phyloP scores from a whole-genome alignment of 2,113 vertebrate genomes.

The Cyprinodon variegatus region DNA sequence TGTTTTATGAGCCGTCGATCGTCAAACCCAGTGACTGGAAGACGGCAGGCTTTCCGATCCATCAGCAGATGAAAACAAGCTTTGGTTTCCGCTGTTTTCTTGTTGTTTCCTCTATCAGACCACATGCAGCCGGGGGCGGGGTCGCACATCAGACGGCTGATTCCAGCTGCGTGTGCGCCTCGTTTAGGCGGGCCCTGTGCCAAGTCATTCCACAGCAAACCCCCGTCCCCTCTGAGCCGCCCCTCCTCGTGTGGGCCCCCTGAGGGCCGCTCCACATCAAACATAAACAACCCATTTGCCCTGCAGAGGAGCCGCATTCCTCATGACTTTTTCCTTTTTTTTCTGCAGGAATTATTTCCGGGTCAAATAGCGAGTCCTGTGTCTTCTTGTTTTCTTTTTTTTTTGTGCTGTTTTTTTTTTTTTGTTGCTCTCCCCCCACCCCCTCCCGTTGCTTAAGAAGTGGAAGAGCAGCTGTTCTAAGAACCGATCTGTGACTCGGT shows the following conservation, averaged over 20 bases:
- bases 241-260: conserved; percentile 41
- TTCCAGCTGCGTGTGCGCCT: conserved; percentile 49
- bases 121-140: conserved; percentile 29
- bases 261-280: conserved; percentile 64
- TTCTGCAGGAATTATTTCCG: conserved; percentile 78
- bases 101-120: conserved; percentile 11
- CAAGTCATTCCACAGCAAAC: conserved; percentile 62
- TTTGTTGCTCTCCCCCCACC: conserved; percentile 2
- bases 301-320: conserved; percentile 71
- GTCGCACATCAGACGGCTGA: conserved; percentile 45
- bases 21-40: neutral
- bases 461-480: conserved; percentile 66
- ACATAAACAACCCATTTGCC: conserved; percentile 70
- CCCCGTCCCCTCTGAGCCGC: conserved; percentile 18
- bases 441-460: conserved; percentile 26
- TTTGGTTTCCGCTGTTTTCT: neutral
- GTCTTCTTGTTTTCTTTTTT: conserved; percentile 21
- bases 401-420: conserved; percentile 23
- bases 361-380: conserved; percentile 58
- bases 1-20: too few relatives aligned
- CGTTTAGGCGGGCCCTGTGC: conserved; percentile 63
- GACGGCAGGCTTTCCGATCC: neutral
- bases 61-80: neutral
- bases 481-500: conserved; percentile 40
- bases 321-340: conserved; percentile 63